Evolutionary conservation across 2,113 vertebrate genomes (phyloP), one percentile per base, ranked within the genome.

Genomic region (Oreotrochilus melanogaster): DNA sequence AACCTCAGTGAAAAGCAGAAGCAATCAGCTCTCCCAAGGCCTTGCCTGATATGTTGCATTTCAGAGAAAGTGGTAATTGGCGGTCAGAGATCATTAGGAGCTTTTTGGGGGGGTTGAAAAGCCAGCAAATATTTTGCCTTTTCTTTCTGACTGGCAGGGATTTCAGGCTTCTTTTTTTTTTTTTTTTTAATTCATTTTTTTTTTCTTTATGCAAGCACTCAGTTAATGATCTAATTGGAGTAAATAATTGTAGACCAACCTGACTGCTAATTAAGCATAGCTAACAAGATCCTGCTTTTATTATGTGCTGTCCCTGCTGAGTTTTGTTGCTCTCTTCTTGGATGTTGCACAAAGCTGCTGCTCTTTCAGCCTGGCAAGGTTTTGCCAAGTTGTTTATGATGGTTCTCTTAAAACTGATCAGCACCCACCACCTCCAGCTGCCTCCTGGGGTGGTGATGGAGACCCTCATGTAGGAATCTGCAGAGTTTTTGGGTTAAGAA

Each of bases 31-130:
- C 60, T 60, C 27, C 72, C 25, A 35, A 47, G 27, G 39, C 45
- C 39, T 73, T 9, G 11, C 15, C 9, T 48, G 16, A 60, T 58
- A 37, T 15, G 9, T 2, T 35, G 18, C 25, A 33, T 89, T 74
- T 43, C 33, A 69, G n/a, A 30, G 18, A 33, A 86, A 33, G 8
- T 27, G 10, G 16, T 37, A 60, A 84, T 22, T 81, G 30, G 19
- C 1, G 28, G 42, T 67, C 51, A 64, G 33, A 58, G 19, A 33
- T 21, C 23, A 51, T 56, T 51, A n/a, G 4, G 4, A 28, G 23
- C 10, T 76, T 92, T 21, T 5, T 0, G 0, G 6, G 11, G 5
- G 5, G 4, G 6, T 1, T 64, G 50, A 19, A 69, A 85, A 61
- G 35, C 16, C 24, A 19, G 7, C 3, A 58, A 58, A 28, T 0